These are phyloP conservation scores for Mobula birostris DNA, from an alignment of 2,113 vertebrate species.

Conservation along the genomic window DNA sequence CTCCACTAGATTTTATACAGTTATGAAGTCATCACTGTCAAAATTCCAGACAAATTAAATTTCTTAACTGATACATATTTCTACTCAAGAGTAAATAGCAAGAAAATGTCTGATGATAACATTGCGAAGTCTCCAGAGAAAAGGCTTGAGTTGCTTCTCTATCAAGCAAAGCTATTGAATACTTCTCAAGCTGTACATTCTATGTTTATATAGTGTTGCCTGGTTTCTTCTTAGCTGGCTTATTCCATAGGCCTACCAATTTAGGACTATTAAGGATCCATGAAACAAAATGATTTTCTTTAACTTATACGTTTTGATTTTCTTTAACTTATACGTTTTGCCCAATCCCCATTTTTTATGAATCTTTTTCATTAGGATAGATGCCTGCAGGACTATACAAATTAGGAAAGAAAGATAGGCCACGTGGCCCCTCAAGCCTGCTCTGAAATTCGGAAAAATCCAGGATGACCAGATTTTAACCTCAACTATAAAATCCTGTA, in stretches of 20 bases:
- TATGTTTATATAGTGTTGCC: background rate
- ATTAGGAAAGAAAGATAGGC: no score
- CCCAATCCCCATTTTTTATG: background rate
- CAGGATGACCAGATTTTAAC: no score
- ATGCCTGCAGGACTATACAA: background rate
- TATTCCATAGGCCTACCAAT: background rate
- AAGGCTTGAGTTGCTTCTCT: background rate
- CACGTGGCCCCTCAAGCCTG: no score
- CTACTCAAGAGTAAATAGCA: background rate
- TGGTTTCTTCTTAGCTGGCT: background rate
- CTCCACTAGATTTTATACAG: background rate
- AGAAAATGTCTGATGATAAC: background rate
- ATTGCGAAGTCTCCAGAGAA: conserved; percentile 10
- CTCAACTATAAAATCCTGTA: no score
- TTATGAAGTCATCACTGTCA: conserved; percentile 2
- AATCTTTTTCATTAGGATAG: background rate
- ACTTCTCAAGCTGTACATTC: background rate
- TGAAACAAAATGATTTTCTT: background rate
- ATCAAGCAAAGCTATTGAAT: background rate
- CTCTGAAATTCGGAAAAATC: no score
- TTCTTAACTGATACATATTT: background rate
- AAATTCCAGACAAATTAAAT: conserved; percentile 24
- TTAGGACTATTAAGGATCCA: background rate
- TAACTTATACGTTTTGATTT: background rate
- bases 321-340: background rate